Percentiles rank a stretch among this genome's conserved stretches.
Evolutionary conservation across 2,888 invertebrate genomes (phyloP).

Genomic region (Agonopterix heracliana): DNA sequence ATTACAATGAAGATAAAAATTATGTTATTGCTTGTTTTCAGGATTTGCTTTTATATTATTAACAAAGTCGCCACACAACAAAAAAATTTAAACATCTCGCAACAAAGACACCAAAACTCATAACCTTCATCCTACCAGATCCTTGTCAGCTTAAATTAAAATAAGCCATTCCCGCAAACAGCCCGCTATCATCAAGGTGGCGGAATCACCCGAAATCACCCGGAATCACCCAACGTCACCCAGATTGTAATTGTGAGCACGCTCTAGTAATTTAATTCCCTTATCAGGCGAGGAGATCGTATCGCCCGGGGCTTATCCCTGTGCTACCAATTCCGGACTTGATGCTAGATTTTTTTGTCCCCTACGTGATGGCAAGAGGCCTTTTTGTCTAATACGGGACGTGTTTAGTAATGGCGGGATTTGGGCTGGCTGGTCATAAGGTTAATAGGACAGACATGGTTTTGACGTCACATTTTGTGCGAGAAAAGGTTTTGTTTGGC

Average conservation of each 20-base stretch:
- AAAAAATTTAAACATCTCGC: too few species aligned
- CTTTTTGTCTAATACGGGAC: neutral
- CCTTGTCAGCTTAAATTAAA: constrained; percentile 5
- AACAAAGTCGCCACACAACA: too few species aligned
- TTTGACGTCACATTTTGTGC: too few species aligned
- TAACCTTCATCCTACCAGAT: neutral
- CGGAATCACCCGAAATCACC: neutral
- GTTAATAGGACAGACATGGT: too few species aligned
- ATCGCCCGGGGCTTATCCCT: constrained; percentile 41
- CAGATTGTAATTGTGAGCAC: constrained; percentile 44
- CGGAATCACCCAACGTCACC: constrained; percentile 5
- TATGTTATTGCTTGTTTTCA: too few species aligned
- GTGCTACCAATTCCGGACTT: constrained; percentile 21
- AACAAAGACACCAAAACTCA: too few species aligned
- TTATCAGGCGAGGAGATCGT: constrained; percentile 46
- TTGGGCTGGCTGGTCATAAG: too few species aligned
- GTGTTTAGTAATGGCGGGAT: too few species aligned
- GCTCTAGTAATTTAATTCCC: constrained; percentile 55
- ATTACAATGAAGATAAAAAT: too few species aligned
- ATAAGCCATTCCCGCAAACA: constrained; percentile 4
- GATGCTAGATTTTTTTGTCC: constrained; percentile 22
- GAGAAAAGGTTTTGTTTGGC: too few species aligned
- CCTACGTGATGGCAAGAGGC: neutral
- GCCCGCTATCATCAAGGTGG: neutral
- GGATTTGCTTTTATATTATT: too few species aligned